A percentile compares a stretch with the other conserved stretches of the same genome.
phyloP scores from a whole-genome alignment of 2,113 vertebrate genomes.

The Ploceus nigricollis region DNA sequence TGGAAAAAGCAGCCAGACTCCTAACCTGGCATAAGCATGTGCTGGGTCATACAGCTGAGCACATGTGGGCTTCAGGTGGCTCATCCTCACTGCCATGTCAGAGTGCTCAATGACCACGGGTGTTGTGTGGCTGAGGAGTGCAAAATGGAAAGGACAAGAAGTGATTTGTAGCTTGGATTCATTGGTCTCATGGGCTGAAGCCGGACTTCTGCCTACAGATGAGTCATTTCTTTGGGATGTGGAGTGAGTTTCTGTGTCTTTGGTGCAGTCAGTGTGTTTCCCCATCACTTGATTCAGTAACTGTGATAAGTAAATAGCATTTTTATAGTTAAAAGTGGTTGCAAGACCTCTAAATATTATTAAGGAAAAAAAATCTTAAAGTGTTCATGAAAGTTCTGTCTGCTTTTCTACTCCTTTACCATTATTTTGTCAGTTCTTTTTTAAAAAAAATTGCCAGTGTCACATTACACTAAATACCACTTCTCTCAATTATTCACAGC shows the following conservation, averaged over 20 bases:
- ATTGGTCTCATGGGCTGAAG: background rate
- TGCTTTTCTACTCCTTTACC: background rate
- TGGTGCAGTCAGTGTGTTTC: background rate
- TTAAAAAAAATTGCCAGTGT: background rate
- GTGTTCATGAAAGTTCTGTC: background rate
- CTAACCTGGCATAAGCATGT: background rate
- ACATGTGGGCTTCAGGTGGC: background rate
- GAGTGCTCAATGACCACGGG: background rate
- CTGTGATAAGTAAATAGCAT: background rate
- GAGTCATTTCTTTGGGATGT: background rate
- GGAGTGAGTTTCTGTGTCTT: background rate
- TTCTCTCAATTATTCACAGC: slow-evolving; percentile 31
- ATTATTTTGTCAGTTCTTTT: background rate
- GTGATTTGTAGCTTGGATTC: background rate
- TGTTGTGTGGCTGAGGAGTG: background rate
- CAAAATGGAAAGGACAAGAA: background rate
- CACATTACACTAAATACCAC: background rate
- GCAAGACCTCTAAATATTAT: background rate
- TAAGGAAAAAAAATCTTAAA: background rate
- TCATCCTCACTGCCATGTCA: background rate
- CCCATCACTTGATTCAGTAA: background rate
- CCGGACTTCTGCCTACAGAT: background rate
- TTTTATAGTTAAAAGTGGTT: background rate
- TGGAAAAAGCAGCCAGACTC: background rate
- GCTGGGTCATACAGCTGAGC: background rate